Base-by-base conservation (phyloP, 2,797 vertebrate species). In the Zenarchopterus dispar region DNA sequence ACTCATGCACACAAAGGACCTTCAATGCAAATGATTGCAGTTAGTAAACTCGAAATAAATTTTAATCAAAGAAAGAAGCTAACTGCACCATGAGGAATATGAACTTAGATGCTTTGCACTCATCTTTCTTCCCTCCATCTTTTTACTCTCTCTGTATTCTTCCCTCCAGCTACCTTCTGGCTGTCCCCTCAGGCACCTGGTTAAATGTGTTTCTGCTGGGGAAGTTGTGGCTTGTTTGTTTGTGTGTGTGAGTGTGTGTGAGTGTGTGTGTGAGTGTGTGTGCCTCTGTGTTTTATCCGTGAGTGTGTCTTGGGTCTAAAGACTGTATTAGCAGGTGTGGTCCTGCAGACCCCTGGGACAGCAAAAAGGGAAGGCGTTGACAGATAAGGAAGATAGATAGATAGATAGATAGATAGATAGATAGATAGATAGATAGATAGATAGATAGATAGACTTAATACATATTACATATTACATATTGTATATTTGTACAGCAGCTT, bases 141-240 rank as follows among this genome's bases (percentile, higher is more conserved):
- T 62, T 73, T 62, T 79, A 1, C 63, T 73, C 77, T 64, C 73
- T 84, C 52, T 79, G 77, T 77, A 80, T 80, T 84, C 60, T 77
- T 54, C 77, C 88, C 82, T 66, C 73, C 45, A 80, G 88, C 85
- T 82, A 82, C 75, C 86, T 84, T 65, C 78, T 61, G 80, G 85
- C 88, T 81, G 82, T 89, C 85, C 86, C 86, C 81, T 19, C 82
- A 85, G 89, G 89, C 85, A 17, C 71, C 79, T 77, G 82, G 79
- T 76, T 83, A 86, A 84, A 87, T 78, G 76, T 79, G 81, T 70
- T 74, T 87, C 80, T 82, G 78, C 70, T 70, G 81, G 81, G 85
- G 86, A 73, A 77, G 84, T 75, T 78, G 78, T 73, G 68, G 80
- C 78, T 81, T 88, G 85, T 88, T 73, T 81, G 65, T 79, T 47